Conservation (phyloP, 1,140 invertebrate genomes). For the Meloidogyne hapla region DNA sequence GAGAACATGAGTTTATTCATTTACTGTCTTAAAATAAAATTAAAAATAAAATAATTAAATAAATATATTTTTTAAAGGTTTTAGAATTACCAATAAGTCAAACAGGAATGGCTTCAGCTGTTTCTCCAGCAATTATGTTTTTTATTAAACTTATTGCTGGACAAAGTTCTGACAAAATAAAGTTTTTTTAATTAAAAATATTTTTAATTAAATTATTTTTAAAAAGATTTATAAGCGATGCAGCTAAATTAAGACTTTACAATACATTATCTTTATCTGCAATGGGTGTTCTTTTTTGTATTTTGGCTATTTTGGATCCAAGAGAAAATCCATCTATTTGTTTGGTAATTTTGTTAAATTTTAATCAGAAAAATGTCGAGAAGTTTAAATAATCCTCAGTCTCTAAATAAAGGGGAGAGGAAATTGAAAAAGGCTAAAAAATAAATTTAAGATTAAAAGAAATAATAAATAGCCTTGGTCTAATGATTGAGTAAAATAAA, state of each 20-base stretch:
- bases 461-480: too few relatives aligned
- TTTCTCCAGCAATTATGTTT: constrained; percentile 58
- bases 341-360: constrained; percentile 34
- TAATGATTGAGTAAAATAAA: too few relatives aligned
- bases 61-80: constrained; percentile 27
- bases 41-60: not conserved
- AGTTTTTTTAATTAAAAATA: constrained; percentile 20
- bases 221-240: constrained; percentile 45
- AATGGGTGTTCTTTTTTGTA: constrained; percentile 56
- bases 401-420: too few relatives aligned
- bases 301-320: constrained; percentile 51
- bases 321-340: constrained; percentile 33
- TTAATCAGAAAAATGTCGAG: too few relatives aligned
- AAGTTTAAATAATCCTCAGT: too few relatives aligned
- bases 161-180: constrained; percentile 47
- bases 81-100: constrained; percentile 54
- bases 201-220: not conserved
- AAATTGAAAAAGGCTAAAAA: too few relatives aligned
- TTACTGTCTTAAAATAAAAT: not conserved
- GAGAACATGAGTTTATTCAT: too few relatives aligned
- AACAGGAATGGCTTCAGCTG: constrained; percentile 55
- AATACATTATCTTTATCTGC: constrained; percentile 50
- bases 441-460: too few relatives aligned
- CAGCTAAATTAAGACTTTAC: constrained; percentile 49
- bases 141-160: constrained; percentile 56